These are phyloP conservation scores for Syrista parreyssii DNA, from an alignment of 2,888 invertebrate species.

Conservation along the genomic window DNA sequence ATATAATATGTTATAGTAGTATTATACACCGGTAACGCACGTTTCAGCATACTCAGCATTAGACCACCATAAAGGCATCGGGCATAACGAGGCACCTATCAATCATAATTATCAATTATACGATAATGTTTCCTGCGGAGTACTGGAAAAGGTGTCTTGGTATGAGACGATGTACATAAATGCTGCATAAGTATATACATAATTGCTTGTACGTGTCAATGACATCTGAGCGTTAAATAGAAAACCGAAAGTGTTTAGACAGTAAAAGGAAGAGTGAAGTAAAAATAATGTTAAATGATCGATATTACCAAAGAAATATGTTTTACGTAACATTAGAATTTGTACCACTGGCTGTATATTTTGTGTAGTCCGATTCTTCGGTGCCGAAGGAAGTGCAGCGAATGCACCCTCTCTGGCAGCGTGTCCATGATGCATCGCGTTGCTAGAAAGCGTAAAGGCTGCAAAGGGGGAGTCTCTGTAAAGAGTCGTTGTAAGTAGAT, in stretches of 20 bases:
- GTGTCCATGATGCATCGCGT: not conserved
- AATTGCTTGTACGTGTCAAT: not conserved
- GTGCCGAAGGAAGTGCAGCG: not conserved
- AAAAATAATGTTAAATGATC: not conserved
- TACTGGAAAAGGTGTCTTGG: not conserved
- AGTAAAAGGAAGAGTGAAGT: not conserved
- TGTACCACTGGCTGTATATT: not conserved
- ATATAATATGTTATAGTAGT: not conserved
- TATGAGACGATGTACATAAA: not conserved
- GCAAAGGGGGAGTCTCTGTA: not conserved
- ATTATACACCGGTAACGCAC: not conserved
- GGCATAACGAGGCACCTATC: not conserved
- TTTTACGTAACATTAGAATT: not conserved
- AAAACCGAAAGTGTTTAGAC: not conserved
- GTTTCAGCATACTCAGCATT: not conserved
- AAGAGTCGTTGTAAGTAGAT: not conserved
- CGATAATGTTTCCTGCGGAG: constrained; percentile 33
- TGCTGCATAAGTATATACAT: not conserved
- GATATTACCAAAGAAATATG: not conserved
- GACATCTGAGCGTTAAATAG: not conserved
- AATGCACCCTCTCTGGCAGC: not conserved
- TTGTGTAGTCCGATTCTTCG: not conserved
- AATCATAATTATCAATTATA: constrained; percentile 30
- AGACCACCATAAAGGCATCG: not conserved
- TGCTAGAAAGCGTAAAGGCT: not conserved